Percentiles rank a stretch among this genome's conserved stretches.
phyloP scores from a whole-genome alignment of 37 sponge, comb jelly and placozoan genomes.

The Dysidea cf. avara region DNA sequence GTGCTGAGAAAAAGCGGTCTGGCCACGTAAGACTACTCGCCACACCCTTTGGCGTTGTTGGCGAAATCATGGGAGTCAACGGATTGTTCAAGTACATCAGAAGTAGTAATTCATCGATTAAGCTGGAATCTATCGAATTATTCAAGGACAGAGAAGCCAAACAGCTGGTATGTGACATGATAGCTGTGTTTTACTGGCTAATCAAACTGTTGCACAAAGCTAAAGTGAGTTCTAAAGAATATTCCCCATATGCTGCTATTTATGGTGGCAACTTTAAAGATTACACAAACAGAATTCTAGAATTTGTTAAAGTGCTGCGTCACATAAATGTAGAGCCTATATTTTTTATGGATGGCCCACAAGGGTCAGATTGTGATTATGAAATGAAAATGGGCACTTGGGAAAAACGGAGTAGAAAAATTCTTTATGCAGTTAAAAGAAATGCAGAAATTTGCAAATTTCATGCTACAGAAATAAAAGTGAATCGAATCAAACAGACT shows the following conservation, averaged over 20 bases:
- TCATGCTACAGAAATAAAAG: not conserved
- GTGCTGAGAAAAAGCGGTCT: too few species aligned
- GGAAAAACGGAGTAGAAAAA: not conserved
- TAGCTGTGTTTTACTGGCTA: constrained; percentile 21
- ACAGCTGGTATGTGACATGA: constrained; percentile 17
- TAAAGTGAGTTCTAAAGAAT: constrained; percentile 2
- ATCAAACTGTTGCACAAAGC: constrained; percentile 1
- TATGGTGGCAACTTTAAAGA: constrained; percentile 33
- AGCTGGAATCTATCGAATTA: not conserved
- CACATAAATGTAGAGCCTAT: constrained; percentile 35
- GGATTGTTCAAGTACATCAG: too few species aligned
- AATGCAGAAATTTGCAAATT: not conserved
- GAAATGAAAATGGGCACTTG: not conserved
- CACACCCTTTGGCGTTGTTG: too few species aligned
- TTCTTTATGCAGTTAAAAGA: not conserved
- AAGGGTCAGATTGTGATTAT: not conserved
- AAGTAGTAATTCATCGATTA: too few species aligned
- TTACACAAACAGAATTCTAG: constrained; percentile 12
- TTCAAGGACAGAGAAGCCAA: not conserved
- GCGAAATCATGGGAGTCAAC: too few species aligned
- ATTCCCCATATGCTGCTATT: constrained; percentile 33
- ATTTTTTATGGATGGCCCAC: constrained; percentile 43
- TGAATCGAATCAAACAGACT: not conserved
- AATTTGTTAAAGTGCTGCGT: constrained; percentile 42
- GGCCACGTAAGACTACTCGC: too few species aligned